phyloP scores from a whole-genome alignment of 2,113 vertebrate genomes.

The Eurypyga helias region DNA sequence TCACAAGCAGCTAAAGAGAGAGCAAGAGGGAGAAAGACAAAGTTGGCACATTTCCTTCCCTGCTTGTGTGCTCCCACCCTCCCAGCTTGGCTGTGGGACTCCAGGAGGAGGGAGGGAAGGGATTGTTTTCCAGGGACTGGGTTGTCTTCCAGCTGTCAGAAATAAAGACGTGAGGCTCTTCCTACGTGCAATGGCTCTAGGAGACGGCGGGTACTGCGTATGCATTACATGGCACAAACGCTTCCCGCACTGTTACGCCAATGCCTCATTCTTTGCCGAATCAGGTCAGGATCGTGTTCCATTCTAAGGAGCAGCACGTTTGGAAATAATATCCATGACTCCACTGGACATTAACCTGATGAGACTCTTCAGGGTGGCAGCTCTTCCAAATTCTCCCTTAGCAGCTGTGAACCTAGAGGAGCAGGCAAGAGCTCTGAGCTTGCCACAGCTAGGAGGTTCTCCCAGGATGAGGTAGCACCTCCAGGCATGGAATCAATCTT shows the following conservation, averaged over 20 bases:
- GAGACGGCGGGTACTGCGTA: not conserved
- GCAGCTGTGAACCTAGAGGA: not conserved
- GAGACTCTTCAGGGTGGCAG: not conserved
- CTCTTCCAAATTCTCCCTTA: not conserved
- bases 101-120: not conserved
- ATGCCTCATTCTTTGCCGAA: not conserved
- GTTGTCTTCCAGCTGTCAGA: constrained; percentile 40
- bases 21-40: not conserved
- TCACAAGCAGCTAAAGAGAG: constrained; percentile 47
- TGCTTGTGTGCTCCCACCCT: not conserved
- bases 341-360: not conserved
- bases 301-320: not conserved
- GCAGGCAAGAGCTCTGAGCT: not conserved
- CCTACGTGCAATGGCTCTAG: not conserved
- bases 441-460: not conserved
- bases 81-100: not conserved
- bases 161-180: not conserved
- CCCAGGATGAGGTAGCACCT: not conserved
- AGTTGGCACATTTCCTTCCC: constrained; percentile 41
- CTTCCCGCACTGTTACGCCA: not conserved
- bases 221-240: accelerated
- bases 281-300: not conserved
- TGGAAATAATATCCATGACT: not conserved
- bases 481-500: not conserved
- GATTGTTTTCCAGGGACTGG: constrained; percentile 17